These are phyloP conservation scores for Campylorhamphus procurvoides DNA, from an alignment of 2,113 vertebrate species.

Conservation along the genomic window DNA sequence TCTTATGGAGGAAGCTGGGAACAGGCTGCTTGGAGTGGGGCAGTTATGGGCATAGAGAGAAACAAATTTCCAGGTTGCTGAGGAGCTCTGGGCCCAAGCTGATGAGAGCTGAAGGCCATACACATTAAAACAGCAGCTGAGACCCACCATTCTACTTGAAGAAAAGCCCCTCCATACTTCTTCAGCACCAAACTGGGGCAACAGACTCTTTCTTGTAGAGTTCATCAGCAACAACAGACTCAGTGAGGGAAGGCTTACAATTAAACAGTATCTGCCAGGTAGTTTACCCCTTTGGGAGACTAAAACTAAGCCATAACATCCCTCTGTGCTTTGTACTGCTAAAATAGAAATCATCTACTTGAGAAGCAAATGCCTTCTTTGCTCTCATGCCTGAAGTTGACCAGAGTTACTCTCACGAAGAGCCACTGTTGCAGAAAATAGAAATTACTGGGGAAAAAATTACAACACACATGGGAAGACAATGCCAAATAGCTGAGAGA, in stretches of 20 bases:
- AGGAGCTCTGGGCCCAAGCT: background rate
- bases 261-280: background rate
- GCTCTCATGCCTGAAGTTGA: background rate
- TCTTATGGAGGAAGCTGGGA: background rate
- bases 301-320: background rate
- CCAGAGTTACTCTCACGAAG: background rate
- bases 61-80: background rate
- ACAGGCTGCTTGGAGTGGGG: rapidly evolving
- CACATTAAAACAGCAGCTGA: background rate
- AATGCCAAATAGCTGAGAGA: background rate
- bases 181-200: background rate
- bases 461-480: background rate
- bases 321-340: background rate
- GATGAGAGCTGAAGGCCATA: background rate
- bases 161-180: rapidly evolving
- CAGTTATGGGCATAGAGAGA: background rate
- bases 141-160: background rate
- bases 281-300: background rate
- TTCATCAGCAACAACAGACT: background rate
- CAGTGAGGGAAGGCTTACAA: background rate
- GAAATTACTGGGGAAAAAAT: background rate
- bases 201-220: background rate
- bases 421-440: background rate
- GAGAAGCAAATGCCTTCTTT: conserved; percentile 34
- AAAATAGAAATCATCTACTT: conserved; percentile 2